Base-by-base conservation (phyloP, 2,797 vertebrate genomes). In the Discoglossus pictus region DNA sequence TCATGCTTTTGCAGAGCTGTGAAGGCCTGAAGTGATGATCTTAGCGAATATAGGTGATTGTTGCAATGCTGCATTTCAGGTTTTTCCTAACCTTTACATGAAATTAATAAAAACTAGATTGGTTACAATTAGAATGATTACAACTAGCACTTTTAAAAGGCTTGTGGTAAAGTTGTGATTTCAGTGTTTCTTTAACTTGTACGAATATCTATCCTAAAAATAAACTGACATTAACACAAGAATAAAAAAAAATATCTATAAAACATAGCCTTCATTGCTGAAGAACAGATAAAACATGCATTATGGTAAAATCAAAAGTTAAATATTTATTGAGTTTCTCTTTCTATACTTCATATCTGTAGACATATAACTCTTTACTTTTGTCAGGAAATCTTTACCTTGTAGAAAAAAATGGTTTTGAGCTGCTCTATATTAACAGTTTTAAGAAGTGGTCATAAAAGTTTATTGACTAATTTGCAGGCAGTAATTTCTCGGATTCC, bases 381-480 rank as follows among this genome's bases (percentile, higher is more conserved):
- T 62, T 65, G 50, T 58, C 55, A 66, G 65, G 73, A 82, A 84
- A 80, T 69, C 53, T 76, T 76, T 66, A 18, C 47, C 62, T 44
- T 47, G 46, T 52, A 79, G 46, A 78, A 80, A 66, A 62, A 80
- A 64, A 61, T 78, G 58, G 27, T 75, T 77, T 76, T 81, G 67
- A 69, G 27, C 74, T 80, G 34, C 38, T 77, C 74, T 35, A 18
- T 77, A 74, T 78, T 86, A 82, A 78, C 69, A 65, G 6, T 73
- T 47, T 72, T 80, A 81, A 81, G 39, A 12, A 44, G 42, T 68
- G 17, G 16, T 72, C 76, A 74, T 79, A 83, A 82, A 82, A 59
- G 10, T 74, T 79, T 77, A 79, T 79, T 79, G 76, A 78, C 82
- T 82, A 68, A 80, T 86, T 87, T 86, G 73, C 70, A 52, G 61